phyloP scores from a whole-genome alignment of 2,888 invertebrate species.

The Drosophila tripunctata region DNA sequence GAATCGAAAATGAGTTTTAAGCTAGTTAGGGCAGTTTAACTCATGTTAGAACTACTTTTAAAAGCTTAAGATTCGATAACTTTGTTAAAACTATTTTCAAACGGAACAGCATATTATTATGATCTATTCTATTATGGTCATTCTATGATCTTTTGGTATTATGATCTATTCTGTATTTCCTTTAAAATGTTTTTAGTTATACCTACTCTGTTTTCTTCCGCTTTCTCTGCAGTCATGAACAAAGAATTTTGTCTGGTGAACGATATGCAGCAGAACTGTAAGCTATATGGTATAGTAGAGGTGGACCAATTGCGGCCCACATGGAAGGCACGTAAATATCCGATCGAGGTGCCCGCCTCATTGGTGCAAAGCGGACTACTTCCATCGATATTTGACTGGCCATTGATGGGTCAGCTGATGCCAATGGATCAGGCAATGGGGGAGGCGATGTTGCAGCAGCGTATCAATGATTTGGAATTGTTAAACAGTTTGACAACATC shows the following conservation, averaged over 20 bases:
- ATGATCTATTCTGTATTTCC: background rate
- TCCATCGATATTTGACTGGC: slow-evolving; percentile 54
- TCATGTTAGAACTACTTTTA: no score
- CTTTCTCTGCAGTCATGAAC: slow-evolving; percentile 25
- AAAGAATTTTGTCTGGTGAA: slow-evolving; percentile 9
- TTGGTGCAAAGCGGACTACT: slow-evolving; percentile 37
- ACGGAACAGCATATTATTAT: no score
- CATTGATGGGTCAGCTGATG: slow-evolving; percentile 36
- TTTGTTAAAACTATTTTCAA: no score
- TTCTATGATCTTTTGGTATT: no score
- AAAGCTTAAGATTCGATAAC: no score
- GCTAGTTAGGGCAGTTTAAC: no score
- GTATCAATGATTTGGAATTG: slow-evolving; percentile 44
- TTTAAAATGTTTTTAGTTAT: background rate
- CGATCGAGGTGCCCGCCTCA: slow-evolving; percentile 27
- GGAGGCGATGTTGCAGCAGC: slow-evolving; percentile 33
- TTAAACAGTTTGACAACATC: slow-evolving; percentile 40
- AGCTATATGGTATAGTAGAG: slow-evolving; percentile 40
- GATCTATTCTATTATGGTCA: no score
- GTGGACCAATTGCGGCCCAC: slow-evolving; percentile 32
- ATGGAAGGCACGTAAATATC: slow-evolving; percentile 40
- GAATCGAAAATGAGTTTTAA: no score
- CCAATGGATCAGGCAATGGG: slow-evolving; percentile 29
- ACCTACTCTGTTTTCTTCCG: background rate
- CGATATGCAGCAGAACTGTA: slow-evolving; percentile 26